Conservation (phyloP, 2,113 vertebrate species). For the Anhinga rufa region DNA sequence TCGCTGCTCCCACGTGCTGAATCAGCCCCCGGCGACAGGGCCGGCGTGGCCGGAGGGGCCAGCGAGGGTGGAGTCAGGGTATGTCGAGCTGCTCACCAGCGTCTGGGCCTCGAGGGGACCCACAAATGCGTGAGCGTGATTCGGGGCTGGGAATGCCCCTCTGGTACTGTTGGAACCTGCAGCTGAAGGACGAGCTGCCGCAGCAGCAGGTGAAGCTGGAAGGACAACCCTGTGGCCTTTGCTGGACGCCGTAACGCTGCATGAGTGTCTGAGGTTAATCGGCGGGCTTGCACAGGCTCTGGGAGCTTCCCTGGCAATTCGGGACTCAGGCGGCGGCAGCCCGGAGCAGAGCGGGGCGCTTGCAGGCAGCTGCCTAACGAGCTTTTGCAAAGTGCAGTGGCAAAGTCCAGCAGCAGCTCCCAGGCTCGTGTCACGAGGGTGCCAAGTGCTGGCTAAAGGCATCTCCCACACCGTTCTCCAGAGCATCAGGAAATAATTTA, state of each 20-base stretch:
- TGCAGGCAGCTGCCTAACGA: not conserved
- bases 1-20: not conserved
- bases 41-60: not conserved
- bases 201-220: not conserved
- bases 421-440: accelerated
- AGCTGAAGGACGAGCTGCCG: not conserved
- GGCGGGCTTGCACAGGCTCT: not conserved
- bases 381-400: not conserved
- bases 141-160: not conserved
- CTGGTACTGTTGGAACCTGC: accelerated
- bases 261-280: no score
- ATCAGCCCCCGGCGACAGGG: not conserved
- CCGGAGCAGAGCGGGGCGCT: accelerated
- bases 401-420: not conserved
- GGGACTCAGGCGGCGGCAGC: not conserved
- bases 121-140: accelerated
- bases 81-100: not conserved
- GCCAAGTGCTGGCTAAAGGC: not conserved
- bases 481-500: not conserved
- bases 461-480: accelerated
- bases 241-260: accelerated
- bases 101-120: not conserved
- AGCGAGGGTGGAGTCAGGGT: not conserved
- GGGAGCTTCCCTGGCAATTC: not conserved
- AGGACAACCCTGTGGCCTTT: not conserved